Evolutionary conservation across 2,113 vertebrate species (phyloP).

Genomic region (Oophaga pumilio): DNA sequence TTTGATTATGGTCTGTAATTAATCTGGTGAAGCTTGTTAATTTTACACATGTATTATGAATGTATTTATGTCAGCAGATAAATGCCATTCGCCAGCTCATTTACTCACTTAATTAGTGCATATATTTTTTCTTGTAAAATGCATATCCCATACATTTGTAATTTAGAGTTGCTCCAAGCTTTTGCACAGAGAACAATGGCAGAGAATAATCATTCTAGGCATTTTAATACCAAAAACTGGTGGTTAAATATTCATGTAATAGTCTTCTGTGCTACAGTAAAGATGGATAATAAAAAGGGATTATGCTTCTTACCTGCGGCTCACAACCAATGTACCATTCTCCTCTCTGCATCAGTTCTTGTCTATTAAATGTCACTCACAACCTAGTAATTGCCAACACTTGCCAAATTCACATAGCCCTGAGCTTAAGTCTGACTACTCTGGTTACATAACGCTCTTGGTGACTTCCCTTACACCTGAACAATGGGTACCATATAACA

Average conservation of each 20-base stretch:
- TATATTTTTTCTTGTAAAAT: conserved; percentile 19
- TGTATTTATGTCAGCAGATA: conserved; percentile 21
- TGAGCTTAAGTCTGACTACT: too few relatives aligned
- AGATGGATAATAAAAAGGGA: background rate
- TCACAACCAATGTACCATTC: background rate
- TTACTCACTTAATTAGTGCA: background rate
- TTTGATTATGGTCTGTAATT: conserved; percentile 15
- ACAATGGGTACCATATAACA: too few relatives aligned
- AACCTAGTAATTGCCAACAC: too few relatives aligned
- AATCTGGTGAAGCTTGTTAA: conserved; percentile 15
- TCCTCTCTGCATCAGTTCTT: too few relatives aligned
- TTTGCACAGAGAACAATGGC: background rate
- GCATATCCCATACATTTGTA: background rate
- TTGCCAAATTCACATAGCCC: too few relatives aligned
- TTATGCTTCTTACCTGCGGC: background rate
- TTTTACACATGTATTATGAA: conserved; percentile 15
- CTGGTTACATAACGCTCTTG: too few relatives aligned
- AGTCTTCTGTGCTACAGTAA: background rate
- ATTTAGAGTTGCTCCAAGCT: background rate
- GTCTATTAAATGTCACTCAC: too few relatives aligned
- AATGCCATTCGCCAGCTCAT: background rate
- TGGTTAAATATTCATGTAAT: conserved; percentile 9
- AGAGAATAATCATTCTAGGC: background rate
- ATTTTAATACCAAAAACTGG: background rate
- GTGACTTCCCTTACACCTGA: too few relatives aligned